Percentiles rank a stretch among this genome's conserved stretches.
These are phyloP conservation scores for Microtus montanus DNA, from an alignment of 2,113 vertebrate genomes.

Conservation along the genomic window DNA sequence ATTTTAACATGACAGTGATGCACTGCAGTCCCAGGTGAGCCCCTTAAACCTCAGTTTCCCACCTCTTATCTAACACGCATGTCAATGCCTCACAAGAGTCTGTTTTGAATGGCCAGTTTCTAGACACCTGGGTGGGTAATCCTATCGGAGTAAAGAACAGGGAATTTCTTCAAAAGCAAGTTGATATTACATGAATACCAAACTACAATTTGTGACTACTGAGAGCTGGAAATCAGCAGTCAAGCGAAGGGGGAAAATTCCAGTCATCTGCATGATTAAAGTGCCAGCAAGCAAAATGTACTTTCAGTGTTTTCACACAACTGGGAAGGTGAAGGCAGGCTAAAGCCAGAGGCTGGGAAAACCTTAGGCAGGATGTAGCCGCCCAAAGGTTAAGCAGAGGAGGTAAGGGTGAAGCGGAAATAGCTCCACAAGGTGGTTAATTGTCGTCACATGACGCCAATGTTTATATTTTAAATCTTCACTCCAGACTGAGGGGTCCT, in stretches of 20 bases:
- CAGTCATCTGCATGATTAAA: conserved; percentile 40
- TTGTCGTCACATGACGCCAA: neutral
- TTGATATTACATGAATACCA: conserved; percentile 54
- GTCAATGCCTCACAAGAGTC: neutral
- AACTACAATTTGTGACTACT: conserved; percentile 37
- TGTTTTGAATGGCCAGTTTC: conserved; percentile 64
- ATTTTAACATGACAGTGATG: neutral
- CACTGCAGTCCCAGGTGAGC: neutral
- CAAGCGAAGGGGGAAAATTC: conserved; percentile 32
- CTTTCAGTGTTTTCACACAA: conserved; percentile 32
- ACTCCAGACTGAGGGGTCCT: neutral
- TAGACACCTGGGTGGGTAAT: conserved; percentile 77
- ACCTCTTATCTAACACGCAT: neutral
- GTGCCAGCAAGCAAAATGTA: conserved; percentile 43
- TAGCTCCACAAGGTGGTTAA: conserved; percentile 18
- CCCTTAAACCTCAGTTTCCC: conserved; percentile 35
- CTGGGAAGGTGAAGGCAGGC: neutral
- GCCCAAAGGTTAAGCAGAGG: neutral
- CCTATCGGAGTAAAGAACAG: conserved; percentile 75
- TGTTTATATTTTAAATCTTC: conserved; percentile 34
- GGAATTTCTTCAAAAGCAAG: conserved; percentile 53
- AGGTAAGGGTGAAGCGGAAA: neutral
- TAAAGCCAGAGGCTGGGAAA: neutral
- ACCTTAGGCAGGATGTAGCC: neutral
- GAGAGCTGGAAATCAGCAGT: conserved; percentile 38